Percentiles rank a stretch among this genome's conserved stretches.
Conservation (phyloP, 2,797 vertebrate genomes). For the Mormyrops boulengeri region DNA sequence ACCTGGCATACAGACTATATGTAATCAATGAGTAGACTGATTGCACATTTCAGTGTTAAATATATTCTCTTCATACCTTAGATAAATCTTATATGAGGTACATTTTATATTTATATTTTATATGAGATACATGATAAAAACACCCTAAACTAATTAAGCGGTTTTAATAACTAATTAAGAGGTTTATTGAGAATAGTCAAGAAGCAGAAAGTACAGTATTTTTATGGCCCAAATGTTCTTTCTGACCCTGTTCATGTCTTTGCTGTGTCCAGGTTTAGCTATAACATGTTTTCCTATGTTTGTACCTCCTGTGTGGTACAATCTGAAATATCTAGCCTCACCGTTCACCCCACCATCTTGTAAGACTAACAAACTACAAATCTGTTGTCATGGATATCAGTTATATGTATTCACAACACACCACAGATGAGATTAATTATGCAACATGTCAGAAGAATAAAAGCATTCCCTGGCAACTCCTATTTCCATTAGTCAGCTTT, state of each 20-base stretch:
- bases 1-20: background rate
- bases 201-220: background rate
- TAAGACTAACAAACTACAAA: slow-evolving; percentile 2
- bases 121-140: background rate
- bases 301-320: background rate
- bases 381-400: background rate
- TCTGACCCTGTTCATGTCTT: background rate
- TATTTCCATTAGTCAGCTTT: background rate
- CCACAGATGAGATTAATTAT: background rate
- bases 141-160: background rate
- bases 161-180: background rate
- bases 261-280: background rate
- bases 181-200: background rate
- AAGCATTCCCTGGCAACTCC: background rate
- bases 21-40: background rate
- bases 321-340: background rate
- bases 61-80: background rate
- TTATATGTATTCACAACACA: background rate
- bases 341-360: background rate
- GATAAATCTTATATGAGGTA: background rate
- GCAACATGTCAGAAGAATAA: background rate
- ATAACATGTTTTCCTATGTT: background rate
- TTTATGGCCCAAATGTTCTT: background rate
- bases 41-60: background rate
- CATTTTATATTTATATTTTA: background rate